phyloP scores from a whole-genome alignment of 2,797 vertebrate genomes.

The Acridotheres tristis region DNA sequence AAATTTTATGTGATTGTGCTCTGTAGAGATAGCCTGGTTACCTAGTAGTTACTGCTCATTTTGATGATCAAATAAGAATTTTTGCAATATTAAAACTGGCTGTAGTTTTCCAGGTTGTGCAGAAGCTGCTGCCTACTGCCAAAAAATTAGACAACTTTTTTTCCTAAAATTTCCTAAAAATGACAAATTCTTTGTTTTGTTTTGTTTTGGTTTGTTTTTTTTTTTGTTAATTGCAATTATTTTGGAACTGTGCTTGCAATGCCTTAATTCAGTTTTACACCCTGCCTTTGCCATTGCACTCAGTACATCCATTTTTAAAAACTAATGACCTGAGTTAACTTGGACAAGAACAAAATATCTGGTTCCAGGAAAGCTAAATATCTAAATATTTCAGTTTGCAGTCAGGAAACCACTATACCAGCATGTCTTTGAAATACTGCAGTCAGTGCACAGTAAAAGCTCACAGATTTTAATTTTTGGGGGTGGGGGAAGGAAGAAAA shows the following conservation, averaged over 20 bases:
- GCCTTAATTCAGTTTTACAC: not conserved
- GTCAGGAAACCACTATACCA: not conserved
- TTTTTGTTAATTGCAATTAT: not conserved
- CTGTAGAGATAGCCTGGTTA: not conserved
- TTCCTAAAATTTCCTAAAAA: not conserved
- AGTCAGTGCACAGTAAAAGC: not conserved
- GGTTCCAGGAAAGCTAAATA: not conserved
- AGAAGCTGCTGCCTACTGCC: not conserved
- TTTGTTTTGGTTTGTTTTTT: not conserved
- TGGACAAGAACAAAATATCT: not conserved
- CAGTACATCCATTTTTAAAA: not conserved
- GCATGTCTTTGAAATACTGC: not conserved
- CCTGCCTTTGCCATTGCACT: not conserved
- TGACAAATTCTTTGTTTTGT: not conserved
- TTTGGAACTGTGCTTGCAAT: not conserved
- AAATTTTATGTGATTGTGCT: not conserved
- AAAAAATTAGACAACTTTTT: not conserved
- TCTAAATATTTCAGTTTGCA: not conserved
- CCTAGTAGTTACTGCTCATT: not conserved
- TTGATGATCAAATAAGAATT: not conserved
- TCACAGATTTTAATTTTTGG: not conserved
- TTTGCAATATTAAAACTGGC: not conserved
- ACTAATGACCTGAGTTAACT: not conserved
- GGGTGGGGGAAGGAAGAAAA: not conserved
- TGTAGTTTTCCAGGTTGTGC: not conserved